phyloP scores from a whole-genome alignment of 2,113 vertebrate species.

The Ptilonorhynchus violaceus region DNA sequence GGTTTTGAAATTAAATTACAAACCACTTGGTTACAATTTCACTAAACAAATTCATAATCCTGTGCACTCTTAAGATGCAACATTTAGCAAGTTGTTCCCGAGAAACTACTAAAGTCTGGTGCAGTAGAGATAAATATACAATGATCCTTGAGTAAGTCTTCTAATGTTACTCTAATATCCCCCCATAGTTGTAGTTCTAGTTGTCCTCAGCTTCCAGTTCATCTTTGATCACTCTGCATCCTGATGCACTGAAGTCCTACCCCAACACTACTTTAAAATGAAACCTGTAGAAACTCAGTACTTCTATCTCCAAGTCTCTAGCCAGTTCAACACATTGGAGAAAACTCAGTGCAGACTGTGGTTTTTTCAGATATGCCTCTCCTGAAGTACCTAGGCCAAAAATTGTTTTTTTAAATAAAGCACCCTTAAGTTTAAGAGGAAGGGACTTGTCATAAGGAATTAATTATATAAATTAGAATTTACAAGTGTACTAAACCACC shows the following conservation, averaged over 20 bases:
- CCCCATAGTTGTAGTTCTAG: not conserved
- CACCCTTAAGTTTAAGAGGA: not conserved
- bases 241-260: not conserved
- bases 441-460: not conserved
- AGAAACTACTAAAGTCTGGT: not conserved
- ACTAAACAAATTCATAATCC: not conserved
- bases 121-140: not conserved
- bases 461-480: not conserved
- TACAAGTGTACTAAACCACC: not conserved
- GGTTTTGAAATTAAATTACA: not conserved
- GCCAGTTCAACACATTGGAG: not conserved
- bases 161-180: not conserved
- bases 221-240: not conserved
- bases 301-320: not conserved
- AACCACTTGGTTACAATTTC: not conserved
- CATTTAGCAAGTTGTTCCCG: not conserved
- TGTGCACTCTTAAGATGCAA: not conserved
- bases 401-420: not conserved
- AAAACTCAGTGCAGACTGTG: not conserved
- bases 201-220: not conserved
- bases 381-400: not conserved
- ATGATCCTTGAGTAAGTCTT: not conserved
- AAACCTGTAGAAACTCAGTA: not conserved
- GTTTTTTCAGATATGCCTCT: not conserved
- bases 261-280: not conserved